phyloP scores from a whole-genome alignment of 53 echinoderm and acorn worm species.

The Echinarachnius parma region DNA sequence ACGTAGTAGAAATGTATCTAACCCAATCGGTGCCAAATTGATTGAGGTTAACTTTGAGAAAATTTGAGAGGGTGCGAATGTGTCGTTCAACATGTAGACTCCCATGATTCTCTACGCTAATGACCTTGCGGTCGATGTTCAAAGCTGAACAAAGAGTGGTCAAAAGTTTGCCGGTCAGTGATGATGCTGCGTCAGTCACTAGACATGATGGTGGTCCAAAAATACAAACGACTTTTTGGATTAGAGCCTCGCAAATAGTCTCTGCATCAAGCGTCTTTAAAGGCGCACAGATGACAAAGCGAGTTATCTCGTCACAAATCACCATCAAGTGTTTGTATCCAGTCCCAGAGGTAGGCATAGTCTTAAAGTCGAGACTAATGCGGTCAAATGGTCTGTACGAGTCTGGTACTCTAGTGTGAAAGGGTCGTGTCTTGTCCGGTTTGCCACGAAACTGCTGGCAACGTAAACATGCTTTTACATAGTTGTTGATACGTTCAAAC shows the following conservation, averaged over 20 bases:
- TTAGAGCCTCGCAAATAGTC: constrained; percentile 50
- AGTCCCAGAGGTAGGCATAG: constrained; percentile 44
- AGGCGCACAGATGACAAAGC: constrained; percentile 53
- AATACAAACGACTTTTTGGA: constrained; percentile 41
- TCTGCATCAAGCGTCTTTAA: constrained; percentile 52
- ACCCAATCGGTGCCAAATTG: constrained; percentile 63
- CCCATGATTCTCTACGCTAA: constrained; percentile 61
- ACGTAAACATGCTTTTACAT: constrained; percentile 42
- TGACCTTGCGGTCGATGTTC: constrained; percentile 48
- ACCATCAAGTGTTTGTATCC: constrained; percentile 58
- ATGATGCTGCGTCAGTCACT: constrained; percentile 39
- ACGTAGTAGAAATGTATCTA: constrained; percentile 39
- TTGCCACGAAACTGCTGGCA: constrained; percentile 56
- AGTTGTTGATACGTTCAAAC: constrained; percentile 47
- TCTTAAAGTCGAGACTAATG: constrained; percentile 59
- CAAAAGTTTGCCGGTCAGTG: constrained; percentile 46
- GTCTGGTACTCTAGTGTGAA: constrained; percentile 52
- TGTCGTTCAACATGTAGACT: constrained; percentile 52
- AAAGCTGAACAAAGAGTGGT: constrained; percentile 24
- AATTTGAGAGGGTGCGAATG: constrained; percentile 51
- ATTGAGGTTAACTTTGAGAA: constrained; percentile 45
- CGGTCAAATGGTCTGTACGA: constrained; percentile 56
- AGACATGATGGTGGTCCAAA: constrained; percentile 47
- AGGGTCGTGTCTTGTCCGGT: constrained; percentile 38
- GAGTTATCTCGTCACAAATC: constrained; percentile 50